Conservation (phyloP, 64 coral and sea anemone genomes). For the Montipora sp. region DNA sequence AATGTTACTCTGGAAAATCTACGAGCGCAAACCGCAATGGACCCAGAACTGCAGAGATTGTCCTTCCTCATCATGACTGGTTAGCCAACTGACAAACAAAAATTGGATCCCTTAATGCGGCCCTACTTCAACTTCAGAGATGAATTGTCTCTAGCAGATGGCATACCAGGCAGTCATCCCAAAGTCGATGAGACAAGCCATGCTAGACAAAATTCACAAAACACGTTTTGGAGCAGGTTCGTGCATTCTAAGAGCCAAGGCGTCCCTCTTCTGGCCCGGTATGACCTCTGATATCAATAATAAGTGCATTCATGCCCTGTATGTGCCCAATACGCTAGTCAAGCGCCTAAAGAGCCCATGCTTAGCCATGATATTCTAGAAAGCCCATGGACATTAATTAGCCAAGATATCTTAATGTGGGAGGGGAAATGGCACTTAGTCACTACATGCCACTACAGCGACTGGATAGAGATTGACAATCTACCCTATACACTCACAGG, state of each 20-base stretch:
- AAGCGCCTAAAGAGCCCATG: slow-evolving; percentile 26
- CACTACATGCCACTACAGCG: no score
- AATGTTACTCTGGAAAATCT: slow-evolving; percentile 9
- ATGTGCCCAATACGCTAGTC: slow-evolving; percentile 9
- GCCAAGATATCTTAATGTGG: slow-evolving; percentile 49
- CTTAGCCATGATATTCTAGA: slow-evolving; percentile 52
- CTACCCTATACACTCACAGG: slow-evolving; percentile 24
- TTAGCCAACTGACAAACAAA: background rate
- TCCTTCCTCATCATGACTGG: background rate
- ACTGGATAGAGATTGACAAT: no score
- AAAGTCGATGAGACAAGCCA: slow-evolving; percentile 25
- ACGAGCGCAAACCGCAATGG: slow-evolving; percentile 5
- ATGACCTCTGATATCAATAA: slow-evolving; percentile 33
- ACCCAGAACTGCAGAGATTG: slow-evolving; percentile 5
- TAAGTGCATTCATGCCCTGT: background rate
- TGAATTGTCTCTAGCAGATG: slow-evolving; percentile 19
- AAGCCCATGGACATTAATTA: background rate
- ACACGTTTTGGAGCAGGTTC: slow-evolving; percentile 5
- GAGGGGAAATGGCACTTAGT: background rate
- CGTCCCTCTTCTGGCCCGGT: slow-evolving; percentile 39
- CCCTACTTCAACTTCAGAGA: slow-evolving; percentile 29
- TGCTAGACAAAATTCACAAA: slow-evolving; percentile 4
- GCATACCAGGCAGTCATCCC: slow-evolving; percentile 5
- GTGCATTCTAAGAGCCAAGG: slow-evolving; percentile 45
- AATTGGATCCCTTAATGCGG: background rate